Conservation (phyloP, 1,140 invertebrate genomes). For the Ganaspis sp. region DNA sequence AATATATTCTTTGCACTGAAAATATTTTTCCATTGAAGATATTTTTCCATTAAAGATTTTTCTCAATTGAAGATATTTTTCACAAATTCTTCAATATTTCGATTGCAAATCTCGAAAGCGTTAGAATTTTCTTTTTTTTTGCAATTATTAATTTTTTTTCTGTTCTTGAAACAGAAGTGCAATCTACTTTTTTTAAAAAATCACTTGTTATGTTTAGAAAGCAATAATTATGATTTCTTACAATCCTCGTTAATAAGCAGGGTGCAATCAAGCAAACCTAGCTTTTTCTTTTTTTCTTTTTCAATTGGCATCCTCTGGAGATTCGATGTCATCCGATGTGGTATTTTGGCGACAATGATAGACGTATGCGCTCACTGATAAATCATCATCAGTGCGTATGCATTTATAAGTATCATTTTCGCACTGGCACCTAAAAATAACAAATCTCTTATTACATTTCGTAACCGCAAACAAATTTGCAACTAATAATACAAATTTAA, state of each 20-base stretch:
- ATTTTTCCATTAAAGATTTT: no score
- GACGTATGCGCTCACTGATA: conserved; percentile 78
- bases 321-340: conserved; percentile 62
- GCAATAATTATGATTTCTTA: conserved; percentile 14
- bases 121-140: neutral
- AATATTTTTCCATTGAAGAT: no score
- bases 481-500: no score
- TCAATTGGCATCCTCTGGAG: conserved; percentile 56
- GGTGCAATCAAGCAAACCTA: neutral
- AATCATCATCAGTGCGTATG: conserved; percentile 77
- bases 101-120: neutral
- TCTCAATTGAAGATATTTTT: neutral
- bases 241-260: conserved; percentile 4
- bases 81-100: neutral
- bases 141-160: neutral
- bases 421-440: conserved; percentile 79
- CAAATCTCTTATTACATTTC: conserved; percentile 37
- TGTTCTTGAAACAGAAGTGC: neutral
- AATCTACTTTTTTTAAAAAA: neutral
- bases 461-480: neutral
- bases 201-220: neutral
- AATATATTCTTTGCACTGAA: no score
- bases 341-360: conserved; percentile 76
- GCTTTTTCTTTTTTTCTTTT: neutral
- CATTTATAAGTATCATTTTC: conserved; percentile 73